Conservation (phyloP, 2,113 vertebrate genomes). For the Aspidoscelis tigris region DNA sequence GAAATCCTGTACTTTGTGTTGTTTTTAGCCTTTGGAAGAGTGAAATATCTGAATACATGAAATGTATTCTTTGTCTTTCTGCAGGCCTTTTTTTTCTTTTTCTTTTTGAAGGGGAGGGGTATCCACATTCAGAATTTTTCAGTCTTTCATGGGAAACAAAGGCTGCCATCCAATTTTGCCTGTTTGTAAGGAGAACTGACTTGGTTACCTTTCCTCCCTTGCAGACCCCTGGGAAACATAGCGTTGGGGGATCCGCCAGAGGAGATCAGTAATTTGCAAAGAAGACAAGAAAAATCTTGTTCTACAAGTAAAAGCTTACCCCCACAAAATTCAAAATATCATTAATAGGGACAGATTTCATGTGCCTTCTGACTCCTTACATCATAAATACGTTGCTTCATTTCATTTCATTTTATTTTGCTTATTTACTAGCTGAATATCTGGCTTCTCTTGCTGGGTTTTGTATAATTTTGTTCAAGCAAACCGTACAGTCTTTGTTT, state of each 20-base stretch:
- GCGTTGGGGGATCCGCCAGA: no score
- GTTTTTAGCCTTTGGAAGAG: conserved; percentile 50
- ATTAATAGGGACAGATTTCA: no score
- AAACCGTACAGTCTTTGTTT: conserved; percentile 19
- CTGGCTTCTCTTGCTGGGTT: background rate
- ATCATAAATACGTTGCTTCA: conserved; percentile 1
- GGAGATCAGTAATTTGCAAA: no score
- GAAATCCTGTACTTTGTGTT: conserved; percentile 51
- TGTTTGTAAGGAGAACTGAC: no score
- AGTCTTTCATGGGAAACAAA: conserved; percentile 7
- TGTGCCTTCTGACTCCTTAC: background rate
- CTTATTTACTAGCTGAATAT: background rate
- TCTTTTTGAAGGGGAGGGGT: background rate
- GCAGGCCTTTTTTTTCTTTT: conserved; percentile 21
- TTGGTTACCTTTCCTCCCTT: no score
- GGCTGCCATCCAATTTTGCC: background rate
- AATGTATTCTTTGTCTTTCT: conserved; percentile 45
- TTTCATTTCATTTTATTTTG: background rate
- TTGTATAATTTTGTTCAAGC: background rate
- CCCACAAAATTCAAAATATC: no score
- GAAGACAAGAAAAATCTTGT: no score
- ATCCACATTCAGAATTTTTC: conserved; percentile 6
- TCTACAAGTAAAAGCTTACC: no score
- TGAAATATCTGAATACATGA: conserved; percentile 43
- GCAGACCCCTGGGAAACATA: no score